These are phyloP conservation scores for Nesogale talazaci DNA, from an alignment of 2,113 vertebrate species.

Conservation along the genomic window DNA sequence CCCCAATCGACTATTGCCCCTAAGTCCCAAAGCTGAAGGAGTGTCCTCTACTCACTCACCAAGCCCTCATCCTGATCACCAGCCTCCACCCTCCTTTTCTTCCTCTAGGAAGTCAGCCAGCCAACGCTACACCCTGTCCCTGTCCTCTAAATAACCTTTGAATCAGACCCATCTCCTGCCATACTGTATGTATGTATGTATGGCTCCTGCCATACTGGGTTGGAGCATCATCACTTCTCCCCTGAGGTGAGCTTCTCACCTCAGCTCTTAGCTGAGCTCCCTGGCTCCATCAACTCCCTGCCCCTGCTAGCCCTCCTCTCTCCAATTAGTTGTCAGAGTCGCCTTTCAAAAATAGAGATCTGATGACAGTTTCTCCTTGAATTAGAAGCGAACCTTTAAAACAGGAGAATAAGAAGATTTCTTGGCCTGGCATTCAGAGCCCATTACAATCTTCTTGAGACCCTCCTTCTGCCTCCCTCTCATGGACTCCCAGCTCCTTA, in stretches of 20 bases:
- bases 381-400: not conserved
- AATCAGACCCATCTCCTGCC: not conserved
- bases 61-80: not conserved
- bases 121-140: not conserved
- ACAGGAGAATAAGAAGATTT: not conserved
- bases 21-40: not conserved
- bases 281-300: not conserved
- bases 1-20: not conserved
- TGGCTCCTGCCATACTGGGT: not conserved
- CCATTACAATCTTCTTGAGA: not conserved
- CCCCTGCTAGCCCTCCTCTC: not conserved
- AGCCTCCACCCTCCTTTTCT: not conserved
- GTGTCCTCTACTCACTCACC: not conserved
- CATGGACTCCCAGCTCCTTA: not conserved
- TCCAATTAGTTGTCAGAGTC: not conserved
- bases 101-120: not conserved
- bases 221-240: not conserved
- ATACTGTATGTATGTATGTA: too few relatives aligned
- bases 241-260: too few relatives aligned
- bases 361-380: not conserved
- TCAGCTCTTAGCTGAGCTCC: not conserved
- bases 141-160: not conserved
- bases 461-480: not conserved
- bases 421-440: not conserved
- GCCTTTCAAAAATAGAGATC: not conserved